Base-by-base conservation (phyloP, 2,888 invertebrate species). In the Lucinisca nassula region DNA sequence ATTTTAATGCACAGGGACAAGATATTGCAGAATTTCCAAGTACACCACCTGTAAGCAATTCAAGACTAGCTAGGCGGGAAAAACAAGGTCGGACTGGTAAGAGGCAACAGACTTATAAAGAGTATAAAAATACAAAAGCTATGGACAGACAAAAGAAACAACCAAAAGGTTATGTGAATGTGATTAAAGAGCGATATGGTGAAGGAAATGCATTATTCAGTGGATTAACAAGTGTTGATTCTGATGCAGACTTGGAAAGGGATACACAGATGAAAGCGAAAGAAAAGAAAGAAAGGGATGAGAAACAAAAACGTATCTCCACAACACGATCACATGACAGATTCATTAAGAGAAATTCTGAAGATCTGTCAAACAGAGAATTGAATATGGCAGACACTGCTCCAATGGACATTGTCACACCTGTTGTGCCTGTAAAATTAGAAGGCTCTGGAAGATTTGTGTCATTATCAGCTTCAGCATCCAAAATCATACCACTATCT, bases 211-310 rank as follows among this genome's bases (percentile, higher is more conserved):
- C 92, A 21, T 80, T 92, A 21, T 90, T 94, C 30, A 92, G 92
- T 80, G 93, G 92, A 40, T 87, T 95, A 10, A 91, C 92, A 61
- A 91, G 91, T 61, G 92, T 92, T 55, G 95, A 95, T 79, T 95
- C 95, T 21, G 95, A 95, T 88, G 94, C 93, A 55, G 93, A 93
- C 76, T 77, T 93, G 0, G 94, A 94, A 58, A 75, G 91, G 51
- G 92, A 93, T 40, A 82, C 88, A 83, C 67, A 76, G 8, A 45
- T 84, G 21, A 93, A 93, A 81, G 89, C 88, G 14, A 93, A 92
- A 75, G 93, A 94, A 24, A 93, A 92, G 72, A 92, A 91, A 79
- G 93, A 94, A 1, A 89, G 88, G 61, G 89, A 92, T 72, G 93
- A 93, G 37, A 94, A 93, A 83, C 93, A 93, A 82, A 92, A 93